phyloP scores from a whole-genome alignment of 2,113 vertebrate species.

The Mionectes macconnelli region DNA sequence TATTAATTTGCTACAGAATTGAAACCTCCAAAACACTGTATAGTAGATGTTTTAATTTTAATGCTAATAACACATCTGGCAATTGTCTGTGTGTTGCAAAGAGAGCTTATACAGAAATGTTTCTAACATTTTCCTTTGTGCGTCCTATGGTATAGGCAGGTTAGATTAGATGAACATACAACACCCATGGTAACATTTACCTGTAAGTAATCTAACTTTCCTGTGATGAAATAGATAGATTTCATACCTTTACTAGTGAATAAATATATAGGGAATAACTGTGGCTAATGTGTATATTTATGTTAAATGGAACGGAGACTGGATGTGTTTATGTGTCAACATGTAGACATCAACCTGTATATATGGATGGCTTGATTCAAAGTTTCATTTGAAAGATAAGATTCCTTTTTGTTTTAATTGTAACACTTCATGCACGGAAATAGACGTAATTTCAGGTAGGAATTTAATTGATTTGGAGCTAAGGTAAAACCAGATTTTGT shows the following conservation, averaged over 20 bases:
- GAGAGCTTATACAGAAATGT: not conserved
- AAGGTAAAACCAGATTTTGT: constrained; percentile 22
- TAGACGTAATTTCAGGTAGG: not conserved
- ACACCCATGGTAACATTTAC: not conserved
- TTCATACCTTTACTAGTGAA: not conserved
- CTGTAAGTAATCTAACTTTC: not conserved
- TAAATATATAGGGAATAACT: not conserved
- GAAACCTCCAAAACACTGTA: not conserved
- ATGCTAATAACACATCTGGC: not conserved
- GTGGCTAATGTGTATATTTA: not conserved
- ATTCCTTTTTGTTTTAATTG: not conserved
- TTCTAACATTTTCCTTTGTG: not conserved
- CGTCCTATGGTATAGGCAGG: not conserved
- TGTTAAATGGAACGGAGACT: constrained; percentile 20
- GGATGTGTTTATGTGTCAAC: constrained; percentile 1
- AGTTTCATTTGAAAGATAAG: not conserved
- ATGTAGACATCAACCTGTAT: not conserved
- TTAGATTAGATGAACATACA: constrained; percentile 47
- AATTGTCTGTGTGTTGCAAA: not conserved
- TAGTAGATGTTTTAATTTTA: not conserved
- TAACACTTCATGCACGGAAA: not conserved
- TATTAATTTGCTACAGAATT: not conserved
- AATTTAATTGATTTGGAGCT: not conserved
- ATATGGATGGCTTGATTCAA: not conserved
- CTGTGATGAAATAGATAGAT: not conserved